Conservation (phyloP, 2,888 invertebrate genomes). For the Neria commutata region DNA sequence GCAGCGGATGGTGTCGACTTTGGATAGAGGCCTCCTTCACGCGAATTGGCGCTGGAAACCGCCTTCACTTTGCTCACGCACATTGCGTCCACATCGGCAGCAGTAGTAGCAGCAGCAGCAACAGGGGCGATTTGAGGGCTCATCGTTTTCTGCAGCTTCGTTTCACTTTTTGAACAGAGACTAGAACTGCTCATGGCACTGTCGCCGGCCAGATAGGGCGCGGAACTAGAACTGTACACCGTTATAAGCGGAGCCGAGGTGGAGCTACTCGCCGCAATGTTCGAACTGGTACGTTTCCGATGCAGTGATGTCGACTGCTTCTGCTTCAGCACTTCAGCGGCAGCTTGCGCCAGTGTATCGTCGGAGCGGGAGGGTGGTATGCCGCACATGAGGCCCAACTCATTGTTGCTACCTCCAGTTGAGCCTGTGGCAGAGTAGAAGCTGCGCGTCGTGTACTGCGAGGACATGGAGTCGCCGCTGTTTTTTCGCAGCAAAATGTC, state of each 20-base stretch:
- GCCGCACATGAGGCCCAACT: constrained; percentile 58
- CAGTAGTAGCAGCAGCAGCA: constrained; percentile 51
- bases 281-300: constrained; percentile 67
- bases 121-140: neutral
- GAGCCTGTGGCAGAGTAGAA: constrained; percentile 58
- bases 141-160: constrained; percentile 38
- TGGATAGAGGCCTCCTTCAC: constrained; percentile 60
- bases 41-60: constrained; percentile 60
- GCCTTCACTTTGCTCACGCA: constrained; percentile 64
- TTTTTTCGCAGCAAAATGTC: constrained; percentile 62
- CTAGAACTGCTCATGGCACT: constrained; percentile 55
- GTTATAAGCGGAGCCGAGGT: constrained; percentile 44
- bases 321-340: constrained; percentile 60
- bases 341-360: constrained; percentile 70
- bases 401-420: constrained; percentile 43
- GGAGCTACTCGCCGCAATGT: constrained; percentile 36
- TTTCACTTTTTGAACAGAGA: constrained; percentile 42
- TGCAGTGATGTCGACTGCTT: constrained; percentile 65
- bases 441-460: constrained; percentile 64
- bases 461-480: constrained; percentile 65
- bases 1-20: constrained; percentile 65
- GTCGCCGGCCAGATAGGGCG: constrained; percentile 70
- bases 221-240: constrained; percentile 63
- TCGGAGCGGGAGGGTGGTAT: constrained; percentile 81
- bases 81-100: constrained; percentile 64